Evolutionary conservation across 1,140 invertebrate species (phyloP).

Genomic region (Plodia interpunctella): DNA sequence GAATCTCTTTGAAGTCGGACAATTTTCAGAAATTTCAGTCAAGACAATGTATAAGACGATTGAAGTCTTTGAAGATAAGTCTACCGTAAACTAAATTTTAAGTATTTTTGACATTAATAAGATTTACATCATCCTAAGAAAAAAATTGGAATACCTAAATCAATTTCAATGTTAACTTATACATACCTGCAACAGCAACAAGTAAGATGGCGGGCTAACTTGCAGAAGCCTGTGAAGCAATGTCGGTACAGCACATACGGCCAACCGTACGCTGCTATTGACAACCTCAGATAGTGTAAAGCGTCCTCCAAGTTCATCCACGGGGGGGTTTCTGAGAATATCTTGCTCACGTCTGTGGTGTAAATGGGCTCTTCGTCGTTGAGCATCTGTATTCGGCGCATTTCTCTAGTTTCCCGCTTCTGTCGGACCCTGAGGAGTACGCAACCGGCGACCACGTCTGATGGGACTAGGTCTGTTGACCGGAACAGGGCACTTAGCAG

Average conservation of each 20-base stretch:
- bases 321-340: constrained; percentile 79
- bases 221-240: constrained; percentile 85
- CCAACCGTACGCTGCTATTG: constrained; percentile 93
- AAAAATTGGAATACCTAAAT: too few relatives aligned
- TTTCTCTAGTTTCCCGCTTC: constrained; percentile 83
- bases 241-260: constrained; percentile 90
- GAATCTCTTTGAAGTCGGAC: too few relatives aligned
- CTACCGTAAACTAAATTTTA: too few relatives aligned
- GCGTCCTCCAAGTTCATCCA: constrained; percentile 91
- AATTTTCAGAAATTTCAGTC: too few relatives aligned
- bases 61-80: too few relatives aligned
- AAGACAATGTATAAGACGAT: too few relatives aligned
- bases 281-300: constrained; percentile 86
- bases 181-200: constrained; percentile 86
- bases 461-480: constrained; percentile 91
- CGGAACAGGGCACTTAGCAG: constrained; percentile 86
- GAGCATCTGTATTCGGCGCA: constrained; percentile 82
- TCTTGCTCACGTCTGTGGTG: constrained; percentile 79
- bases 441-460: constrained; percentile 91
- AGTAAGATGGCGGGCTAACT: constrained; percentile 82
- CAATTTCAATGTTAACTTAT: not conserved
- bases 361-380: constrained; percentile 83
- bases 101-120: too few relatives aligned
- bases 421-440: constrained; percentile 86
- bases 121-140: too few relatives aligned